Evolutionary conservation across 2,888 invertebrate genomes (phyloP).

Genomic region (Gasteruption jaculator): DNA sequence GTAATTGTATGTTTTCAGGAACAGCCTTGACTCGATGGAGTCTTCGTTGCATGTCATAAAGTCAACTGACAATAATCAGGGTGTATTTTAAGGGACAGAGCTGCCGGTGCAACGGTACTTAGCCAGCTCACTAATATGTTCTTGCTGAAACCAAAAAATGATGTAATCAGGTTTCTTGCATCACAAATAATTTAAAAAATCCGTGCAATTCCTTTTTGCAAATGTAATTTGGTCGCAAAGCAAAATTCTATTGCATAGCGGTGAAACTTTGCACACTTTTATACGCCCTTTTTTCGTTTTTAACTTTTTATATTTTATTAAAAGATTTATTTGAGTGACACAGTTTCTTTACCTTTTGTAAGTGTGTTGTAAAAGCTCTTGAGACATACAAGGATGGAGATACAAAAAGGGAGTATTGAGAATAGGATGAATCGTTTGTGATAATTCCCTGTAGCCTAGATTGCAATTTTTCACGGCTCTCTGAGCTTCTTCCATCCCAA

Average conservation of each 20-base stretch:
- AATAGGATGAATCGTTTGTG: slow-evolving; percentile 46
- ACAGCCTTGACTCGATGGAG: too few species aligned
- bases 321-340: too few species aligned
- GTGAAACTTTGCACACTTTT: slow-evolving; percentile 3
- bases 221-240: slow-evolving; percentile 3
- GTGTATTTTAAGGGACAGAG: slow-evolving; percentile 35
- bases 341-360: slow-evolving; percentile 39
- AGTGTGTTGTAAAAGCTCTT: slow-evolving; percentile 34
- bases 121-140: slow-evolving; percentile 48
- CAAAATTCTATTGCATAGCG: background rate
- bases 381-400: slow-evolving; percentile 45
- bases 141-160: slow-evolving; percentile 31
- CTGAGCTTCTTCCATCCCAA: slow-evolving; percentile 40
- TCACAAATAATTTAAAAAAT: background rate
- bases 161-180: too few species aligned
- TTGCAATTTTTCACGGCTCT: slow-evolving; percentile 21
- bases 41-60: too few species aligned
- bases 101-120: slow-evolving; percentile 38
- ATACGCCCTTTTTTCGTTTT: background rate
- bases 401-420: slow-evolving; percentile 40
- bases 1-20: too few species aligned
- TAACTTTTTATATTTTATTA: background rate
- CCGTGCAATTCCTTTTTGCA: background rate
- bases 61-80: slow-evolving; percentile 39
- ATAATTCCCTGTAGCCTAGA: slow-evolving; percentile 41